These are phyloP conservation scores for Vidua macroura DNA, from an alignment of 2,113 vertebrate species.

Conservation along the genomic window DNA sequence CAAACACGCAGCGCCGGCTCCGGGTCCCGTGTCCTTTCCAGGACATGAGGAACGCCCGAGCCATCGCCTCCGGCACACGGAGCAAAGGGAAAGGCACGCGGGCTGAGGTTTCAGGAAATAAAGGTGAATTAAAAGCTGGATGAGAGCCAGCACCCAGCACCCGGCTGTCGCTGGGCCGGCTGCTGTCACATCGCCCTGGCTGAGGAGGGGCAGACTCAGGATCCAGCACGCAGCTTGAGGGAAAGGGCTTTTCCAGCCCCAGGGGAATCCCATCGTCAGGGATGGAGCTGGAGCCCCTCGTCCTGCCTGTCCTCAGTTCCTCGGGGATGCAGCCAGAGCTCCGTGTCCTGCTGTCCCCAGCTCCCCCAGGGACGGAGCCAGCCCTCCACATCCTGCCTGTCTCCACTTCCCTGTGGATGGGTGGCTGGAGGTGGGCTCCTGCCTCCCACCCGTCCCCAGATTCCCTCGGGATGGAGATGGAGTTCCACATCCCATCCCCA, in stretches of 20 bases:
- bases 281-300: fast-evolving
- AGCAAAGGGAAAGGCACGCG: not conserved
- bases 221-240: fast-evolving
- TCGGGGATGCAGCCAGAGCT: too few species aligned
- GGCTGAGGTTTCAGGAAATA: not conserved
- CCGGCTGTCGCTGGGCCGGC: not conserved
- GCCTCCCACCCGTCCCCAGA: not conserved
- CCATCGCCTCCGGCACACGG: not conserved
- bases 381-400: not conserved
- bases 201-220: fast-evolving
- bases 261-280: not conserved
- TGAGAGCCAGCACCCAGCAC: fast-evolving
- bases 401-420: not conserved
- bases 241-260: too few species aligned
- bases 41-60: not conserved
- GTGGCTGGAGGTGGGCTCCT: not conserved
- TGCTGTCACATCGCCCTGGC: not conserved
- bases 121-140: not conserved
- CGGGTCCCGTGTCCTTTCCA: not conserved
- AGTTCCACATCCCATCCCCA: fast-evolving
- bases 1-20: not conserved
- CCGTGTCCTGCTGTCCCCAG: not conserved
- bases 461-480: not conserved
- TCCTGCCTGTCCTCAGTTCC: not conserved
- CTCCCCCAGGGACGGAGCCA: not conserved